phyloP scores from a whole-genome alignment of 2,888 invertebrate genomes.

The Plutella xylostella region DNA sequence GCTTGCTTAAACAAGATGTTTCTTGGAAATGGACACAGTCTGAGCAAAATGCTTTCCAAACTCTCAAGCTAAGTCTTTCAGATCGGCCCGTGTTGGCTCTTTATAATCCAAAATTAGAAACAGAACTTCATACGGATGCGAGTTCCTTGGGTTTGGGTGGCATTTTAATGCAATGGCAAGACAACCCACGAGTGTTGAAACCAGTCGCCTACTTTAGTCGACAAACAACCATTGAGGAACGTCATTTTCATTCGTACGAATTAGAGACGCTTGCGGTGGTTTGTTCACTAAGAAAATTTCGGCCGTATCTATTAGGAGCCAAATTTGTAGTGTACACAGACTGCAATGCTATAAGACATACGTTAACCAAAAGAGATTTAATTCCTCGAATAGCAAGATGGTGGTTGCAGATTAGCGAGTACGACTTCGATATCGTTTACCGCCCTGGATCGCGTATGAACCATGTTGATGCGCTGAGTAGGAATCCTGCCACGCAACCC shows the following conservation, averaged over 20 bases:
- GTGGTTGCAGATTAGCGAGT: slow-evolving; percentile 19
- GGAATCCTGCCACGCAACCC: neutral
- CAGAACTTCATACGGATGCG: slow-evolving; percentile 23
- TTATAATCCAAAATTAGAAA: slow-evolving; percentile 17
- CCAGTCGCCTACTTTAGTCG: slow-evolving; percentile 20
- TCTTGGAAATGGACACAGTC: neutral
- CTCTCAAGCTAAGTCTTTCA: neutral
- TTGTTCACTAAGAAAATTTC: slow-evolving; percentile 19
- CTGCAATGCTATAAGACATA: slow-evolving; percentile 15
- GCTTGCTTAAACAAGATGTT: slow-evolving; percentile 7
- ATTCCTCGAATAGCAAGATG: slow-evolving; percentile 18
- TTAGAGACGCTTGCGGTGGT: slow-evolving; percentile 24
- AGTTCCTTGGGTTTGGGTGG: slow-evolving; percentile 19
- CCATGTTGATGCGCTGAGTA: slow-evolving; percentile 18
- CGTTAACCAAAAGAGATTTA: slow-evolving; percentile 17
- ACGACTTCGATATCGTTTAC: slow-evolving; percentile 18
- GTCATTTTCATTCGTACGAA: slow-evolving; percentile 20
- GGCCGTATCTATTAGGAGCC: slow-evolving; percentile 20
- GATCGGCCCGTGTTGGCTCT: slow-evolving; percentile 16
- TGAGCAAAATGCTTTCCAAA: neutral
- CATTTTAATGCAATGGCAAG: slow-evolving; percentile 10
- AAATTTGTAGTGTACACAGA: slow-evolving; percentile 24
- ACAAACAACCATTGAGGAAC: slow-evolving; percentile 18
- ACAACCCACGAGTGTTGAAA: too few species aligned
- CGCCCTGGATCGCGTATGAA: slow-evolving; percentile 16